A percentile compares a stretch with the other conserved stretches of the same genome.
phyloP scores from a whole-genome alignment of 2,113 vertebrate genomes.

The Phodopus roborovskii region DNA sequence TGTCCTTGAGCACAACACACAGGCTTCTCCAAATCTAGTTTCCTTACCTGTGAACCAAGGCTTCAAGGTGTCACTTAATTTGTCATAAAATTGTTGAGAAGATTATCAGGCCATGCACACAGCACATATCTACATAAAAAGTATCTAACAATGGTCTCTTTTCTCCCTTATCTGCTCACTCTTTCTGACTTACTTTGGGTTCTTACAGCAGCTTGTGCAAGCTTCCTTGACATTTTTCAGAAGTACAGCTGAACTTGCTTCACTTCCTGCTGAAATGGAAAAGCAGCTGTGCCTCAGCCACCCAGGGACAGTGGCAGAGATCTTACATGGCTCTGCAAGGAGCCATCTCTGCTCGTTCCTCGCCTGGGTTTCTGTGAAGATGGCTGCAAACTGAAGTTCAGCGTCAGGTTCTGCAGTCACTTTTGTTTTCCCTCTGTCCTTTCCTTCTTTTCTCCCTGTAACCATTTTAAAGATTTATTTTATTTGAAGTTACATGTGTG shows the following conservation, averaged over 20 bases:
- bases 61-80: not conserved
- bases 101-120: not conserved
- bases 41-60: constrained; percentile 5
- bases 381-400: not conserved
- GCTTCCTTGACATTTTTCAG: constrained; percentile 36
- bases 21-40: not conserved
- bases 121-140: not conserved
- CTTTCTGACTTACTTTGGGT: not conserved
- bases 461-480: not conserved
- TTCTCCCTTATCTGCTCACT: not conserved
- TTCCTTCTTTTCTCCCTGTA: not conserved
- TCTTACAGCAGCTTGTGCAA: constrained; percentile 32
- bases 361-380: not conserved
- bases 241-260: constrained; percentile 58
- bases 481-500: not conserved
- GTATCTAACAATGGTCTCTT: not conserved
- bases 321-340: not conserved
- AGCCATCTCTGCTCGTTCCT: not conserved
- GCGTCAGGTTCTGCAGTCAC: not conserved
- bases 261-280: constrained; percentile 62
- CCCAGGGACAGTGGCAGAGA: not conserved
- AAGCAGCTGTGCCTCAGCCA: not conserved
- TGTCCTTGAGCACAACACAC: no score
- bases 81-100: not conserved
- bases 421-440: not conserved